phyloP scores from a whole-genome alignment of 2,888 invertebrate genomes.

The Ceraclea dissimilis region DNA sequence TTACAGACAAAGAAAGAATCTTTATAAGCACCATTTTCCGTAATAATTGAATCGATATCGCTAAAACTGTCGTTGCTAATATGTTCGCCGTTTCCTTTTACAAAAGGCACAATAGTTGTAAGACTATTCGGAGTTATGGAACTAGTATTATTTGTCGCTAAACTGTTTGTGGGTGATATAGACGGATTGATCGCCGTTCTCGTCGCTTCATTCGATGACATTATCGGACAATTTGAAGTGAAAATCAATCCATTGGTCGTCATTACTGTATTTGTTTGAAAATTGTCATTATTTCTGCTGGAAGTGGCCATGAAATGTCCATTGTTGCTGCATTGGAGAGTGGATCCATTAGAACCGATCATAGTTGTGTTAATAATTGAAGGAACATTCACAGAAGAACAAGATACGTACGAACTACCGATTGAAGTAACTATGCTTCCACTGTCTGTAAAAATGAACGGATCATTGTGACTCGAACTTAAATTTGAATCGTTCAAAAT shows the following conservation, averaged over 20 bases:
- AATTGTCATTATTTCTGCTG: not conserved
- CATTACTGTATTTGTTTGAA: not conserved
- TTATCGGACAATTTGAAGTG: not conserved
- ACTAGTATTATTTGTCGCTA: not conserved
- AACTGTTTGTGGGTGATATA: not conserved
- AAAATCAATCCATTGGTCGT: not conserved
- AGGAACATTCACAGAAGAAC: too few species aligned
- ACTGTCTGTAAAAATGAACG: too few species aligned
- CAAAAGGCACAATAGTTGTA: constrained; percentile 3
- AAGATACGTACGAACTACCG: too few species aligned
- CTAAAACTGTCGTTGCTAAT: constrained; percentile 52
- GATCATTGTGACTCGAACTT: not conserved
- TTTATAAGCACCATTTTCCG: constrained; percentile 20
- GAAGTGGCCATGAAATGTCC: not conserved
- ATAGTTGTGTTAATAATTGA: too few species aligned
- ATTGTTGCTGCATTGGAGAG: too few species aligned
- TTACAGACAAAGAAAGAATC: constrained; percentile 48
- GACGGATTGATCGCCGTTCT: too few species aligned
- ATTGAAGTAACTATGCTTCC: too few species aligned
- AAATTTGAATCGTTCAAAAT: not conserved
- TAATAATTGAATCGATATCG: constrained; percentile 56
- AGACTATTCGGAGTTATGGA: not conserved
- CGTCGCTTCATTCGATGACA: not conserved
- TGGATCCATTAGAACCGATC: too few species aligned
- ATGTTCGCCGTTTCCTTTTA: constrained; percentile 5